Conservation (phyloP, 2,113 vertebrate genomes). For the Porphyrio hochstetteri region DNA sequence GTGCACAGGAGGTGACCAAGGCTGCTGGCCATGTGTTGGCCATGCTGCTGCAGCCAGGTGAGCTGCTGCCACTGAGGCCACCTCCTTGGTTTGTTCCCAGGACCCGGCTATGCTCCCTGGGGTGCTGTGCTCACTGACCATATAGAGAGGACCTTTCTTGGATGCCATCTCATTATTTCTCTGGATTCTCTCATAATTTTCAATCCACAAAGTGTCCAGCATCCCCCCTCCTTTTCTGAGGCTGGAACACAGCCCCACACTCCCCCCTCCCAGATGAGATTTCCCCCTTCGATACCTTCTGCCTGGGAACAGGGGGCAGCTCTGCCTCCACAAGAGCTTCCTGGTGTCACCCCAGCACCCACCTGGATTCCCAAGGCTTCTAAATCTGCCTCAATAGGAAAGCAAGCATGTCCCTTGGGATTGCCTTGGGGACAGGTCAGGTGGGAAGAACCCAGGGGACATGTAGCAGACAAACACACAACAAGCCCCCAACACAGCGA, state of each 20-base stretch:
- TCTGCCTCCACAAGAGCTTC: not conserved
- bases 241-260: not conserved
- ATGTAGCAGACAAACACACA: not conserved
- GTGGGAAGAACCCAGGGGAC: not conserved
- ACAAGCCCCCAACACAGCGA: not conserved
- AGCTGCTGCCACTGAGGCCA: not conserved
- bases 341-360: not conserved
- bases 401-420: too few relatives aligned
- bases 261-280: too few relatives aligned
- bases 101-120: not conserved
- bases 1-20: not conserved
- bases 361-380: not conserved
- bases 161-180: not conserved
- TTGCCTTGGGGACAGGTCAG: fast-evolving
- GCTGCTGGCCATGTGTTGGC: fast-evolving
- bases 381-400: fast-evolving
- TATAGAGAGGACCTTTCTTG: fast-evolving
- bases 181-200: not conserved
- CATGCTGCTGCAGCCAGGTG: not conserved
- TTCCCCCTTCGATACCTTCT: not conserved
- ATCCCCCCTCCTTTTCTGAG: not conserved
- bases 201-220: fast-evolving
- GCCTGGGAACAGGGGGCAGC: not conserved
- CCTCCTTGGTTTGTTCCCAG: fast-evolving
- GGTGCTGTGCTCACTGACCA: too few relatives aligned